phyloP scores from a whole-genome alignment of 1,140 invertebrate genomes.

The Papilio xuthus region DNA sequence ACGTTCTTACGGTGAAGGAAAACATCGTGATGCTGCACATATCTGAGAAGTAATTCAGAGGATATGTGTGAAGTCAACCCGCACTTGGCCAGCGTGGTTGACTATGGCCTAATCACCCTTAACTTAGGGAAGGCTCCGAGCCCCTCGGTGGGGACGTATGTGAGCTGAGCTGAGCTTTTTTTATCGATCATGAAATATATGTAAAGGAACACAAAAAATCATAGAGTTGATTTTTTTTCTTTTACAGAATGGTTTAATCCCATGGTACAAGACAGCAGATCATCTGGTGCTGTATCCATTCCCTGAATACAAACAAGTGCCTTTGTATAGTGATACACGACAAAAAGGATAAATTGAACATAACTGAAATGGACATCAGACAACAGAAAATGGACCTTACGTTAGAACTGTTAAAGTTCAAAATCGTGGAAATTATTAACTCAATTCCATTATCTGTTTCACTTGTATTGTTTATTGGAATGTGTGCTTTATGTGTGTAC shows the following conservation, averaged over 20 bases:
- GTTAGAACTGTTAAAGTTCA: slow-evolving; percentile 12
- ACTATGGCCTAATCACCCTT: too few relatives aligned
- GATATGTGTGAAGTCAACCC: too few relatives aligned
- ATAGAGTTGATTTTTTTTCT: slow-evolving; percentile 34
- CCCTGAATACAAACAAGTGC: slow-evolving; percentile 73
- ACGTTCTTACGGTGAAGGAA: too few relatives aligned
- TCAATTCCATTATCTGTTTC: not conserved
- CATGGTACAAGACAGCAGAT: slow-evolving; percentile 75
- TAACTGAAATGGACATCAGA: not conserved
- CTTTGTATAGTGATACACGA: slow-evolving; percentile 53
- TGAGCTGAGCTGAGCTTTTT: too few relatives aligned
- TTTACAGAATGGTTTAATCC: slow-evolving; percentile 73
- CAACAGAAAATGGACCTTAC: slow-evolving; percentile 27
- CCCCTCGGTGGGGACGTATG: too few relatives aligned
- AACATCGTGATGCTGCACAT: too few relatives aligned
- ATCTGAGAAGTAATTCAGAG: too few relatives aligned
- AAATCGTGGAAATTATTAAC: not conserved
- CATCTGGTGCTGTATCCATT: slow-evolving; percentile 73
- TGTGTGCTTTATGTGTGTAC: not conserved
- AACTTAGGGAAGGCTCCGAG: too few relatives aligned
- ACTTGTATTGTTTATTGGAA: not conserved
- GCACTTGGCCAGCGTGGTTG: too few relatives aligned
- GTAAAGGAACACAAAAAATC: not conserved
- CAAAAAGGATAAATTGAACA: slow-evolving; percentile 53
- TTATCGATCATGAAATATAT: not conserved